A percentile compares a stretch with the other conserved stretches of the same genome.
phyloP scores from a whole-genome alignment of 2,888 invertebrate species.

The Ophonus ardosiacus region DNA sequence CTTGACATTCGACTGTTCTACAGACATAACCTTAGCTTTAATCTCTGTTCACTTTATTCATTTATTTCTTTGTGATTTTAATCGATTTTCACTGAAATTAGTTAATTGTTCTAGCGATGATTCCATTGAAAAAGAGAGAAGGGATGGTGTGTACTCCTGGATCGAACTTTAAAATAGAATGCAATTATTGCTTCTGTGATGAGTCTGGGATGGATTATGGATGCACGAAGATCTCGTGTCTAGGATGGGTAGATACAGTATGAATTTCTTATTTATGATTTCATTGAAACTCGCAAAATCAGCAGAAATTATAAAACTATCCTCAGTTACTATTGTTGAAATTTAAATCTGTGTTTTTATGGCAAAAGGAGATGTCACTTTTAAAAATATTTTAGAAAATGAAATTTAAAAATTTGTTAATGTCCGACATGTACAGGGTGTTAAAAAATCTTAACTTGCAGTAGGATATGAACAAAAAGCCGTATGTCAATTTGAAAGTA shows the following conservation, averaged over 20 bases:
- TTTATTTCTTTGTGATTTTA: constrained; percentile 49
- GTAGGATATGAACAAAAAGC: too few relatives aligned
- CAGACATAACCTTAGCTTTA: constrained; percentile 11
- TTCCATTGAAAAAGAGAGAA: neutral
- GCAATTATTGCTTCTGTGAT: constrained; percentile 77
- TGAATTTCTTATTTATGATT: neutral
- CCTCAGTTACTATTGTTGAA: too few relatives aligned
- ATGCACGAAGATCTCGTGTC: constrained; percentile 75
- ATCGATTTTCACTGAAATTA: neutral
- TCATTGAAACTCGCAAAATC: too few relatives aligned
- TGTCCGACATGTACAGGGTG: too few relatives aligned
- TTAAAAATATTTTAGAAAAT: too few relatives aligned
- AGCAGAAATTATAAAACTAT: too few relatives aligned
- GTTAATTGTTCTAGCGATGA: neutral
- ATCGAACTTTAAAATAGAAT: constrained; percentile 70
- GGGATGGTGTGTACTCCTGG: constrained; percentile 67
- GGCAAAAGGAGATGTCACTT: too few relatives aligned
- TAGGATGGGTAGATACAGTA: neutral
- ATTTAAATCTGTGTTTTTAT: too few relatives aligned
- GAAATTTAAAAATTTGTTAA: too few relatives aligned
- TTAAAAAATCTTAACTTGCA: too few relatives aligned
- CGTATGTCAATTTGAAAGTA: too few relatives aligned
- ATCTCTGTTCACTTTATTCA: constrained; percentile 4
- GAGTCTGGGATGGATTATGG: constrained; percentile 75
- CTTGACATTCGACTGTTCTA: constrained; percentile 36